These are phyloP conservation scores for Drosophila koepferae DNA, from an alignment of 2,888 invertebrate genomes.

Conservation along the genomic window DNA sequence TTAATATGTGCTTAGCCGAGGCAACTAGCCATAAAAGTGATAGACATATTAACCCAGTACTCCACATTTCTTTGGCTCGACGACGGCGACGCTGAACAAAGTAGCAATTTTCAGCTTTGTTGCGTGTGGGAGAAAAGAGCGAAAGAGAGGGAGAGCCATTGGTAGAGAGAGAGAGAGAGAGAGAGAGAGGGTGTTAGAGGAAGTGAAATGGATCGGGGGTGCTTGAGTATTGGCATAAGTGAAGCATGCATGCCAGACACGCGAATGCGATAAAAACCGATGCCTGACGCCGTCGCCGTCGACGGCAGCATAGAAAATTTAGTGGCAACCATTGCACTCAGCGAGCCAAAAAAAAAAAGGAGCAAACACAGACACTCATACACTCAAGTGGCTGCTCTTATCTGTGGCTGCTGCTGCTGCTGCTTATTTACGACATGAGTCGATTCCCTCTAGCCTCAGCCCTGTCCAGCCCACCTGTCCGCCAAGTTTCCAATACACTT, in stretches of 20 bases:
- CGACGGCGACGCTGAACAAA: conserved; percentile 55
- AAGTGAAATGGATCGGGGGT: background rate
- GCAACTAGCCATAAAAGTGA: conserved; percentile 76
- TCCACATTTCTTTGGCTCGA: conserved; percentile 64
- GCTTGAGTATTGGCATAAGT: conserved; percentile 53
- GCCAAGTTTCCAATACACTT: conserved; percentile 56
- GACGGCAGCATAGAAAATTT: conserved; percentile 51
- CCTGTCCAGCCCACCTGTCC: background rate
- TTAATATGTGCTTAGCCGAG: conserved; percentile 64
- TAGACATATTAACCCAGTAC: conserved; percentile 78
- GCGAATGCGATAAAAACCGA: conserved; percentile 72
- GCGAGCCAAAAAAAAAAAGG: conserved; percentile 13
- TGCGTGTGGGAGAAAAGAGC: conserved; percentile 61
- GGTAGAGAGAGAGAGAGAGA: no score
- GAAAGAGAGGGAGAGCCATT: background rate
- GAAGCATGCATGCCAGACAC: conserved; percentile 76
- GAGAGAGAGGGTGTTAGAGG: background rate
- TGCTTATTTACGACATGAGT: conserved; percentile 67
- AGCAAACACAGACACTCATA: conserved; percentile 16
- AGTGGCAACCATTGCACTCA: conserved; percentile 54
- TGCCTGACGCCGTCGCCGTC: conserved; percentile 12
- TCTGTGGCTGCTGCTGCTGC: conserved; percentile 46
- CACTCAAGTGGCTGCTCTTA: conserved; percentile 27
- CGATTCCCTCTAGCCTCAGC: conserved; percentile 15
- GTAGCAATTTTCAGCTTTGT: conserved; percentile 79